phyloP scores from a whole-genome alignment of 2,797 vertebrate genomes.

The Halcyon smyrnensis region DNA sequence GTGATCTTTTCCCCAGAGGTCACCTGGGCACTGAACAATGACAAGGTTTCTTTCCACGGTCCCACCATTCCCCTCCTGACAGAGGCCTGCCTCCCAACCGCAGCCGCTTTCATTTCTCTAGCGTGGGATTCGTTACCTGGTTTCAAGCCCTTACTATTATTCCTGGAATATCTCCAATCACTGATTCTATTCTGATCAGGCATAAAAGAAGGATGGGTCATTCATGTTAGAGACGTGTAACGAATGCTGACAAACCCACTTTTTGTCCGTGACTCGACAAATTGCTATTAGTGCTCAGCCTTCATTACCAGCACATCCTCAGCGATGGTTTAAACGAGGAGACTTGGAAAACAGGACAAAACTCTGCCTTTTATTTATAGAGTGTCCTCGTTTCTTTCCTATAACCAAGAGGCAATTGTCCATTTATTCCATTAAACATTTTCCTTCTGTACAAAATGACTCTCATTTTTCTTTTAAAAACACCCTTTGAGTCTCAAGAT shows the following conservation, averaged over 20 bases:
- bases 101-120: neutral
- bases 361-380: neutral
- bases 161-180: neutral
- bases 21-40: neutral
- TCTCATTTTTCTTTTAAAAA: conserved; percentile 34
- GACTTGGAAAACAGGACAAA: neutral
- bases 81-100: neutral
- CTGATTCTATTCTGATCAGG: neutral
- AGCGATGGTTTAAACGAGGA: neutral
- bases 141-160: neutral
- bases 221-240: neutral
- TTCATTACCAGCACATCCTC: neutral
- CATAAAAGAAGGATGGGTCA: neutral
- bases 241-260: neutral
- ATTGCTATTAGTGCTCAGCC: neutral
- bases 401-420: neutral
- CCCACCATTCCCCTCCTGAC: neutral
- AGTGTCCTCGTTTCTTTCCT: neutral
- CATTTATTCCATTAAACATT: neutral
- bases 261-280: neutral
- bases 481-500: neutral
- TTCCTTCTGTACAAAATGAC: conserved; percentile 2
- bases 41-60: neutral
- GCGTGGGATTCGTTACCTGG: neutral
- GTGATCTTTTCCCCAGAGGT: neutral